phyloP scores from a whole-genome alignment of 2,888 invertebrate genomes.

The Calameuta filiformis region DNA sequence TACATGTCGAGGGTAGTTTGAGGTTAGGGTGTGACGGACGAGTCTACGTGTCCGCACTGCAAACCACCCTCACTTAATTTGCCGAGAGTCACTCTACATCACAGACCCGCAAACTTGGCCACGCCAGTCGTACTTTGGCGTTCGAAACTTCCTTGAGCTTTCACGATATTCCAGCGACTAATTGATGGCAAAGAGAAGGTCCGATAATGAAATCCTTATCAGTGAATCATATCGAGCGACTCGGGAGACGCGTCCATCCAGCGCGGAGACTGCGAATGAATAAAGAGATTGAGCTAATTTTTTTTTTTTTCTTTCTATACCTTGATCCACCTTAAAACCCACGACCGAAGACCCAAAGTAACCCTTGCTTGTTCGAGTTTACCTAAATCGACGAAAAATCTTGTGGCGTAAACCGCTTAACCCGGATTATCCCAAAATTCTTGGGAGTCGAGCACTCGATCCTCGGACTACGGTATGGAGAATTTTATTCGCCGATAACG shows the following conservation, averaged over 20 bases:
- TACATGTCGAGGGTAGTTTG: constrained; percentile 25
- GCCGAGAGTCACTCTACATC: constrained; percentile 49
- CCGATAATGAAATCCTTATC: neutral
- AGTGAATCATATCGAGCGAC: neutral
- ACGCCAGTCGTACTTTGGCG: neutral
- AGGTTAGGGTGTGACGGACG: constrained; percentile 48
- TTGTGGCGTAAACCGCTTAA: neutral
- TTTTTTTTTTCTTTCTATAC: no score
- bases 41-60: constrained; percentile 51
- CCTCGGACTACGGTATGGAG: neutral
- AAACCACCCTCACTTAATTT: constrained; percentile 52
- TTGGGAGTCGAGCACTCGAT: neutral
- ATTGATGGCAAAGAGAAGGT: neutral
- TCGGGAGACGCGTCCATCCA: no score
- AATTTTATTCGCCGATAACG: neutral
- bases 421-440: neutral
- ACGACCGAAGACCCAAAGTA: neutral
- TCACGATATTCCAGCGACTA: neutral
- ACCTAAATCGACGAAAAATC: neutral
- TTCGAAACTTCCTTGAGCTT: neutral
- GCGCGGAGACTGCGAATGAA: neutral
- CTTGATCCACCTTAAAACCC: neutral
- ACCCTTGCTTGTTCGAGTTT: neutral
- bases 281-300: neutral
- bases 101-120: constrained; percentile 19